Conservation (phyloP, 2,113 vertebrate genomes). For the Myocastor coypus region DNA sequence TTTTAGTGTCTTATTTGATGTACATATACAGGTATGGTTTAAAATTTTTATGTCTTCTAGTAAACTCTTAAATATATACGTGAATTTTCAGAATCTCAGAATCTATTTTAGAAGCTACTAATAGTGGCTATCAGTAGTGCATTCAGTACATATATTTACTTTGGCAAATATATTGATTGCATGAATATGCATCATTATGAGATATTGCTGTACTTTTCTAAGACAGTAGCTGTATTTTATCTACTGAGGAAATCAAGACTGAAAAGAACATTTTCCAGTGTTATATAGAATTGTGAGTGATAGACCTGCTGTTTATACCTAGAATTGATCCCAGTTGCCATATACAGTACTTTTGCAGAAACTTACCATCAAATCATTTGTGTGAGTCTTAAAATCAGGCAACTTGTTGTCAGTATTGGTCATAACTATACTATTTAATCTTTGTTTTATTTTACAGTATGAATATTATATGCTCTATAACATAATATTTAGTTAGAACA, state of each 20-base stretch:
- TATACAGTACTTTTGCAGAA: neutral
- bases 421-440: neutral
- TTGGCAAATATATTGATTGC: neutral
- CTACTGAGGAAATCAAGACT: neutral
- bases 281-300: neutral
- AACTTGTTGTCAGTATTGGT: constrained; percentile 10
- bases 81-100: constrained; percentile 54
- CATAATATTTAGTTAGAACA: neutral
- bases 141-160: neutral
- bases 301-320: constrained; percentile 2
- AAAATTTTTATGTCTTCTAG: neutral
- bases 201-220: neutral
- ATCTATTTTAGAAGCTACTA: constrained; percentile 32
- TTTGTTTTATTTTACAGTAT: constrained; percentile 27
- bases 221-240: constrained; percentile 4
- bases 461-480: neutral
- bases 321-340: neutral
- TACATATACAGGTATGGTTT: neutral
- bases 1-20: constrained; percentile 42
- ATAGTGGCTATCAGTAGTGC: constrained; percentile 13
- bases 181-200: neutral
- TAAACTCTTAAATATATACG: constrained; percentile 9
- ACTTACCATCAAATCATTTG: neutral
- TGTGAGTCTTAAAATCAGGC: neutral
- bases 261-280: neutral